phyloP scores from a whole-genome alignment of 2,888 invertebrate genomes.

The Acanthopleura granulata region DNA sequence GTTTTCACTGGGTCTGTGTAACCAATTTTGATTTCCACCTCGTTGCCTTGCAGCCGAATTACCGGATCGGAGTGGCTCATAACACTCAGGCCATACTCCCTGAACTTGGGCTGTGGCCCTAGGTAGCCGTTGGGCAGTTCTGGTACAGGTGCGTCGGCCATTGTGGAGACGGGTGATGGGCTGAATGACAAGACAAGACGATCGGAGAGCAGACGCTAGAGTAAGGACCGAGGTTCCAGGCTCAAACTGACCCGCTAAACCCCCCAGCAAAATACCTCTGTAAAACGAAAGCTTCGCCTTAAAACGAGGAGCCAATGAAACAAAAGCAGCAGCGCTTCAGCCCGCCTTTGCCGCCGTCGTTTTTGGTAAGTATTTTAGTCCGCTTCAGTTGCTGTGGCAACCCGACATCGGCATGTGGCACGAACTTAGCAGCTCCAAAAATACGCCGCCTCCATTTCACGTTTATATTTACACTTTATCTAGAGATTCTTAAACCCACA shows the following conservation, averaged over 20 bases:
- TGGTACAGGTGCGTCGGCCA: constrained; percentile 29
- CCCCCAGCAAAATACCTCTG: background rate
- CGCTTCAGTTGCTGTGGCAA: background rate
- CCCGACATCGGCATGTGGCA: constrained; percentile 8
- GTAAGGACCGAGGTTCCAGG: no score
- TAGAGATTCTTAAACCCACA: background rate
- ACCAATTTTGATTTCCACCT: constrained; percentile 48
- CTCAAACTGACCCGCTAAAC: no score
- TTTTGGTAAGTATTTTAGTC: constrained; percentile 17
- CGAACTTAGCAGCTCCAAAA: constrained; percentile 4
- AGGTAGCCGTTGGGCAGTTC: constrained; percentile 54
- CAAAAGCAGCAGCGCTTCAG: background rate
- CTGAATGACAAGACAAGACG: background rate
- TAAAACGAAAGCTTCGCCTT: background rate
- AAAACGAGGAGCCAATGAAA: background rate
- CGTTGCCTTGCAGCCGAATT: constrained; percentile 39
- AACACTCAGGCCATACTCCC: constrained; percentile 44
- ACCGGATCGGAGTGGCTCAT: constrained; percentile 46
- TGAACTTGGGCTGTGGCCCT: constrained; percentile 56
- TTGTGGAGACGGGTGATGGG: background rate
- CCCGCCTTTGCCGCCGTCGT: background rate
- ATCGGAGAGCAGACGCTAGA: no score
- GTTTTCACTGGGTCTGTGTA: constrained; percentile 8
- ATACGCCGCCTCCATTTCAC: constrained; percentile 9
- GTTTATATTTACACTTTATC: constrained; percentile 18